Conservation (phyloP, 1,140 invertebrate genomes). For the Parapsyche elsis region DNA sequence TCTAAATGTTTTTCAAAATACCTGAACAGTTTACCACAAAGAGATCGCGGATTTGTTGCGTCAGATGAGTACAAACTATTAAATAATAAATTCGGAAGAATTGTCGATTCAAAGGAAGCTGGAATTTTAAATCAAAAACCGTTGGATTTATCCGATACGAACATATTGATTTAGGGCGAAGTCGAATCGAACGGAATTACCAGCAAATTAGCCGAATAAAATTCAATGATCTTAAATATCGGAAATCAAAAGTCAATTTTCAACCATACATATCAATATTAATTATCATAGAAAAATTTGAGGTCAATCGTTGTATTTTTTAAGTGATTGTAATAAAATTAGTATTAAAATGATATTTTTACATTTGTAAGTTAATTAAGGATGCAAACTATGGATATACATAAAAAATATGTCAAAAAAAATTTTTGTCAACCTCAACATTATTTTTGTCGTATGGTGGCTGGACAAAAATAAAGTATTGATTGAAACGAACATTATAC, state of each 20-base stretch:
- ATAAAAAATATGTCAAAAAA: slow-evolving; percentile 2
- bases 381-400: background rate
- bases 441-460: slow-evolving; percentile 23
- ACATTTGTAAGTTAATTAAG: slow-evolving; percentile 17
- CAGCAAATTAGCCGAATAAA: background rate
- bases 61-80: background rate
- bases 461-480: slow-evolving; percentile 23
- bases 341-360: slow-evolving; percentile 16
- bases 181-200: background rate
- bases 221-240: background rate
- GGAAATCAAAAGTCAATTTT: background rate
- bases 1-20: slow-evolving; percentile 16
- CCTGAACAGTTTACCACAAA: background rate
- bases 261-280: slow-evolving; percentile 5
- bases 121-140: background rate
- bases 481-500: background rate
- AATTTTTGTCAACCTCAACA: background rate
- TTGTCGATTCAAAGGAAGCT: background rate
- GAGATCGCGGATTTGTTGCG: background rate
- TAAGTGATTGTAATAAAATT: slow-evolving; percentile 4
- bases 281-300: background rate
- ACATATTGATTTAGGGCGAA: slow-evolving; percentile 11
- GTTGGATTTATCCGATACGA: background rate
- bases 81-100: background rate
- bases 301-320: slow-evolving; percentile 19